A percentile compares a stretch with the other conserved stretches of the same genome.
phyloP scores from a whole-genome alignment of 2,797 vertebrate species.

The Zalophus californianus region DNA sequence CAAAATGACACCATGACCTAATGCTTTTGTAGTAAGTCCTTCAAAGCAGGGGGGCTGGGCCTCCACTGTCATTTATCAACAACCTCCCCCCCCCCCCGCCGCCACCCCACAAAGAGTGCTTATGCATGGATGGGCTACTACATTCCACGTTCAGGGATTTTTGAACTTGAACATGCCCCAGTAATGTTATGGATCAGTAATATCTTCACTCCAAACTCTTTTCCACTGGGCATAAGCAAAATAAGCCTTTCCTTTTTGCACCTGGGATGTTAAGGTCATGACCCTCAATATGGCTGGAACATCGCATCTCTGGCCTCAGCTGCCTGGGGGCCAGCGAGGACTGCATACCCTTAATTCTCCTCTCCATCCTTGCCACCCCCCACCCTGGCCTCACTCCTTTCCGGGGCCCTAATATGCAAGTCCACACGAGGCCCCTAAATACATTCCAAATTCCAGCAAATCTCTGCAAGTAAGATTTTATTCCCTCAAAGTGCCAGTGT shows the following conservation, averaged over 20 bases:
- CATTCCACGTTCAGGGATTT: neutral
- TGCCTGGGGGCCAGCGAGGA: neutral
- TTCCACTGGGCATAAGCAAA: neutral
- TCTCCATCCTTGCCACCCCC: neutral
- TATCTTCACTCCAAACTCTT: neutral
- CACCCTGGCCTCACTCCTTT: neutral
- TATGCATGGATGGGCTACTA: accelerated
- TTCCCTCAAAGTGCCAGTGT: conserved; percentile 79
- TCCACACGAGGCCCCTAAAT: neutral
- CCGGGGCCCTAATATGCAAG: neutral
- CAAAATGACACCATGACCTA: neutral
- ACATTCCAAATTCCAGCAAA: conserved; percentile 44
- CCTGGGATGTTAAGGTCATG: neutral
- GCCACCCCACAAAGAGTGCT: neutral
- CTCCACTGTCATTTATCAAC: neutral
- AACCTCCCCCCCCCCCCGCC: no score
- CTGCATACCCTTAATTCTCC: neutral
- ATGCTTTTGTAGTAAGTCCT: neutral
- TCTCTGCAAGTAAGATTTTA: conserved; percentile 54
- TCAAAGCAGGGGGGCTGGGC: neutral
- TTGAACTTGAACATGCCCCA: neutral
- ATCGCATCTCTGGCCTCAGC: neutral
- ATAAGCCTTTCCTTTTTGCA: neutral
- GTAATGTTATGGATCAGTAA: neutral
- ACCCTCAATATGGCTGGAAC: neutral